Conservation (phyloP, 2,113 vertebrate species). For the Paradoxurus hermaphroditus region DNA sequence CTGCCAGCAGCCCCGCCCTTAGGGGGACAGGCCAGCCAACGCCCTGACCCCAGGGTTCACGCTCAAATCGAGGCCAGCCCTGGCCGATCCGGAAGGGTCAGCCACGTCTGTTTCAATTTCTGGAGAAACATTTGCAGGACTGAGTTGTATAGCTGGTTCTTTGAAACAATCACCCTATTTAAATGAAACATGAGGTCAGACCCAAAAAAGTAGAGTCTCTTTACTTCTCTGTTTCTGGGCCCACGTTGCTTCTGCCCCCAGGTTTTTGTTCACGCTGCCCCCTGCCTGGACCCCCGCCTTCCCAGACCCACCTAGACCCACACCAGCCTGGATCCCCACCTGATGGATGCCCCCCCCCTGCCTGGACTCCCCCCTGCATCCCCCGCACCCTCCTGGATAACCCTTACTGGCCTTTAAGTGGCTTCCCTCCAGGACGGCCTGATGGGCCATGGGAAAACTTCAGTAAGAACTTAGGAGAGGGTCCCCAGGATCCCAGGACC, state of each 20-base stretch:
- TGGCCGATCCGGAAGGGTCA: no score
- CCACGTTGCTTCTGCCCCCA: background rate
- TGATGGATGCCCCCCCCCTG: no score
- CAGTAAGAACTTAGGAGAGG: background rate
- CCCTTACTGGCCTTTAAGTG: background rate
- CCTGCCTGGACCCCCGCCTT: background rate
- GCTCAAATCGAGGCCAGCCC: no score
- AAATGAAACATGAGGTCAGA: background rate
- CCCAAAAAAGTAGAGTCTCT: no score
- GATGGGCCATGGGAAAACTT: background rate
- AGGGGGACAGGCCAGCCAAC: no score
- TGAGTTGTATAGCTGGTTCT: background rate
- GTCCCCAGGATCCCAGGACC: background rate
- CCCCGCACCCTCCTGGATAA: fast-evolving
- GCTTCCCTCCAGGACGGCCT: fast-evolving
- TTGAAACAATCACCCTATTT: background rate
- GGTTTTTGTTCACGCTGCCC: no score
- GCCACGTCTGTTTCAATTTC: background rate
- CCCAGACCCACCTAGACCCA: background rate
- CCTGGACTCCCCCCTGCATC: background rate
- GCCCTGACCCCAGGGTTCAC: no score
- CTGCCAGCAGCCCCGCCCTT: no score
- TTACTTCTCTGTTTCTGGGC: background rate
- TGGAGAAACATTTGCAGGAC: background rate
- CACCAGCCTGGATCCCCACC: background rate